Evolutionary conservation across 1,140 invertebrate species (phyloP), one percentile per base, ranked within the genome.

Genomic region (Elymnias hypermnestra): DNA sequence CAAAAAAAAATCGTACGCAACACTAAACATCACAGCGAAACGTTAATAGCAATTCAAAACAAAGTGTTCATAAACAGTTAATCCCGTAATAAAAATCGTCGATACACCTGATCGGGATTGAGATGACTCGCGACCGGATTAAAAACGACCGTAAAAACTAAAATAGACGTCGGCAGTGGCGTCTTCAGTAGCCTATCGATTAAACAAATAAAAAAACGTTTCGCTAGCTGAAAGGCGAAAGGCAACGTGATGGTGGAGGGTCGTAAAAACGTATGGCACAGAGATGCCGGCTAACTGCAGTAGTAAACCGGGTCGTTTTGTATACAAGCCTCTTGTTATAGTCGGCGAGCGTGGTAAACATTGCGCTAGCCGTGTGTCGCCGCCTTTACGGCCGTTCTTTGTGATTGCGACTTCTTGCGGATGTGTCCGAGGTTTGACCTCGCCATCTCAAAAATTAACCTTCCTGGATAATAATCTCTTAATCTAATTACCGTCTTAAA

Each of bases 131-230:
- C 44, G 54, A 66, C 60, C 62, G 59, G 66, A 70, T 75, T 77
- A 77, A 75, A 72, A 63, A 69, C 57, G 51, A 53, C 61, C 57
- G 67, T 78, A 74, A 74, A n/a, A 71, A 53, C 66, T 48, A 70
- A 81, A 82, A 84, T 77, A 84, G 71, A 64, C 54, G 55, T 61
- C 57, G 60, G 57, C 66, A 64, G 62, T 70, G 54, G 67, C 65
- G 67, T 79, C 74, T 82, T 79, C 71, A 76, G 68, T 74, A 72
- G 69, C 40, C 63, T 78, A 82, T 84, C 70, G 81, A 83, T 84
- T 84, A 82, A 84, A 84, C 76, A 81, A 82, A 84, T 84, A 81
- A 84, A 84, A 82, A 72, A 61, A 38, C 62, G 77, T 82, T 78
- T 79, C 70, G 74, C 75, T 66, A 70, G 67, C 62, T 72, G 62